These are phyloP conservation scores for Mastomys coucha DNA, from an alignment of 2,113 vertebrate genomes.

Conservation along the genomic window DNA sequence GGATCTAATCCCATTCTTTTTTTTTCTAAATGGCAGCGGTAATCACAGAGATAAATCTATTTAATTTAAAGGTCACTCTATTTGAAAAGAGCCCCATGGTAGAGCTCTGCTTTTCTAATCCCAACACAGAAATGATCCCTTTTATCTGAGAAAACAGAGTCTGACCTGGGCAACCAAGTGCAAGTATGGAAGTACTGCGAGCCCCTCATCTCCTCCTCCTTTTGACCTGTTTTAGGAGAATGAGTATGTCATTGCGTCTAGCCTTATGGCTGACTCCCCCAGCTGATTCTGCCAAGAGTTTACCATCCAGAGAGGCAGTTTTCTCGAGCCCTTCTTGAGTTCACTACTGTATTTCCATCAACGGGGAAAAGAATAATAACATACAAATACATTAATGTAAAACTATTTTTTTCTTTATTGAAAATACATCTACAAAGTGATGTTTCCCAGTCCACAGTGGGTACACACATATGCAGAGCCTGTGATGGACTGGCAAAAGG, in stretches of 20 bases:
- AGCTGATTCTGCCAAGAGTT: background rate
- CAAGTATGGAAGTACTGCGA: background rate
- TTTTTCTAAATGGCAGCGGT: background rate
- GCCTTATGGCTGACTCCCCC: background rate
- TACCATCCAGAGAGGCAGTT: background rate
- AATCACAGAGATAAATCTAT: slow-evolving; percentile 23
- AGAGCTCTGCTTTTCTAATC: background rate
- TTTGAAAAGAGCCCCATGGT: background rate
- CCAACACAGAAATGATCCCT: background rate
- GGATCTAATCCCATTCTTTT: slow-evolving; percentile 30
- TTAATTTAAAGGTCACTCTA: slow-evolving; percentile 33
- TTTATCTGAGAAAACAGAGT: slow-evolving; percentile 45
- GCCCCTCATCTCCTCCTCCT: too few relatives aligned
- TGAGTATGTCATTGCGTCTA: background rate
- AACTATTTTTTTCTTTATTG: slow-evolving; percentile 90
- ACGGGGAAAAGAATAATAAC: slow-evolving; percentile 56
- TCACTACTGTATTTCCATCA: background rate
- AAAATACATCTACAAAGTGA: slow-evolving; percentile 92
- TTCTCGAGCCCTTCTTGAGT: background rate
- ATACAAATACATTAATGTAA: slow-evolving; percentile 83
- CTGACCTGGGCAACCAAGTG: background rate
- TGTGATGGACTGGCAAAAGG: slow-evolving; percentile 73
- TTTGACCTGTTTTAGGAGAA: background rate
- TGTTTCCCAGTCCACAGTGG: slow-evolving; percentile 83
- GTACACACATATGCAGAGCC: slow-evolving; percentile 81